Conservation (phyloP, 2,113 vertebrate genomes). For the Engraulis encrasicolus region DNA sequence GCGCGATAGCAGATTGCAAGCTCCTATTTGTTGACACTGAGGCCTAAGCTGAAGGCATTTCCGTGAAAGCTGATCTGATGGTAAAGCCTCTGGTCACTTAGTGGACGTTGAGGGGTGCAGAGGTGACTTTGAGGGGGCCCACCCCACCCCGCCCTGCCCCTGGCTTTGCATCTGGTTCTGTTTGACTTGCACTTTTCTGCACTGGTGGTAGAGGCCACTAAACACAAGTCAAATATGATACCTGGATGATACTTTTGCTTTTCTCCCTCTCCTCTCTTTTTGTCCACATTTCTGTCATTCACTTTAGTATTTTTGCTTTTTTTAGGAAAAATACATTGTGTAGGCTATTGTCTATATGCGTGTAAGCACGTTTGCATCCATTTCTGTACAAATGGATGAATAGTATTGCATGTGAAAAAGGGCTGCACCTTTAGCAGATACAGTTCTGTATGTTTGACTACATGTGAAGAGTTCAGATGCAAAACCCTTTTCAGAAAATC, state of each 20-base stretch:
- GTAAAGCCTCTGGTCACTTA: background rate
- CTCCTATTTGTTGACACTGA: background rate
- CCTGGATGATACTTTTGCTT: background rate
- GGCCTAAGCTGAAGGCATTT: slow-evolving; percentile 20
- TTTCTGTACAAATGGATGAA: background rate
- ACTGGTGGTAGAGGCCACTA: background rate
- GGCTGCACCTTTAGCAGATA: background rate
- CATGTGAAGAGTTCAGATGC: no score
- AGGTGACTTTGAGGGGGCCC: no score
- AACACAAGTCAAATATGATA: background rate
- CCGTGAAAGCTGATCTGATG: background rate
- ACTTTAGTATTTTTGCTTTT: no score
- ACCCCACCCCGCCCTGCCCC: background rate
- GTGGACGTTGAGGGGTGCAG: background rate
- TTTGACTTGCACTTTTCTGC: background rate
- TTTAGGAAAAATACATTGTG: no score
- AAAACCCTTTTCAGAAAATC: no score
- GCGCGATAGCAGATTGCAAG: background rate
- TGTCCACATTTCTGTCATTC: background rate
- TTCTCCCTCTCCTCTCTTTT: background rate
- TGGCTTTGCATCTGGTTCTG: background rate
- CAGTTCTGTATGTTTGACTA: no score
- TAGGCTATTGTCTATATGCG: slow-evolving; percentile 19
- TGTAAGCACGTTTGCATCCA: background rate
- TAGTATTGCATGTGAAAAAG: no score